Evolutionary conservation across 1,140 invertebrate species (phyloP), one percentile per base, ranked within the genome.

Genomic region (Orussus abietinus): DNA sequence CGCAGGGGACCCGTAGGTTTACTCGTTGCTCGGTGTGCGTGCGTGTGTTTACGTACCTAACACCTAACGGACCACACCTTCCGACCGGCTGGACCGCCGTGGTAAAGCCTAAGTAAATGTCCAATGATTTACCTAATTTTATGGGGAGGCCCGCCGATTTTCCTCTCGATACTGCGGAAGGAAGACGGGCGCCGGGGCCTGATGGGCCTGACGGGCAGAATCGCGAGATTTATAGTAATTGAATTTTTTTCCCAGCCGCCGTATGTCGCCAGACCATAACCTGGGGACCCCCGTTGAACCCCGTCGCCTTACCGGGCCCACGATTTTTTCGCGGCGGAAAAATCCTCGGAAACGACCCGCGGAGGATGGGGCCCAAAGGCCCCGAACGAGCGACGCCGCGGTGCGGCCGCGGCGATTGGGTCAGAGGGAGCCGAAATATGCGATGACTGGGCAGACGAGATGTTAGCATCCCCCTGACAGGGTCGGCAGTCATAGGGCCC

Each of bases 381-480:
- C 12, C 25, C 2, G 4, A 28, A 28, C 12, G 12, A 28, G 10
- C 12, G 12, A 28, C 25, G n/a, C 25, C 25, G 25, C 25, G 25
- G 2, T 12, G 12, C 10, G 25, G 10, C 10, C 3, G 13, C 31
- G 45, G 31, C 47, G 59, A 55, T 62, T 60, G 61, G 62, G 55
- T 51, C 55, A 51, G 61, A 57, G 62, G 59, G 64, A 65, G 64
- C 62, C 61, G 55, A 64, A 59, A 65, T 59, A 64, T 59, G 60
- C 62, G 65, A 65, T 64, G 66, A 68, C 62, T 58, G 51, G 48
- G 62, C 59, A 56, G 63, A 66, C 66, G 65, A 67, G 64, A 68
- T 66, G 68, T 65, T 52, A 53, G 49, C 51, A 53, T 58, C 53
- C 55, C 47, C 53, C 51, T 65, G 61, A 58, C 58, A 52, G 58